Evolutionary conservation across 2,113 vertebrate genomes (phyloP).

Genomic region (Dromaius novaehollandiae): DNA sequence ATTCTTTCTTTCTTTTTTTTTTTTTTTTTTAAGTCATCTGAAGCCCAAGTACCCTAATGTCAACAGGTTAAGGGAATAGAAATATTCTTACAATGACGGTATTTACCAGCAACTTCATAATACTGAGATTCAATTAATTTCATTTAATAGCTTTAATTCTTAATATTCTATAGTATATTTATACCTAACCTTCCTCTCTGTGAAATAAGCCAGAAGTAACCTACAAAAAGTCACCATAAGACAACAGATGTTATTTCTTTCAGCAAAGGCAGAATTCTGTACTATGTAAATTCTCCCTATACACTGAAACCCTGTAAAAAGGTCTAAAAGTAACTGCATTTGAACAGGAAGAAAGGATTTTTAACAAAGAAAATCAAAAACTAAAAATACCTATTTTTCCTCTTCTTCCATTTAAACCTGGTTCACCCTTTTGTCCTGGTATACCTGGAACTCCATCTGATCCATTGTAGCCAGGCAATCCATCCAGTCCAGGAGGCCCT

Average conservation of each 20-base stretch:
- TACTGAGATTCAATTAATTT: neutral
- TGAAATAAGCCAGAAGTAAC: neutral
- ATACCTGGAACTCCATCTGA: slow-evolving; percentile 86
- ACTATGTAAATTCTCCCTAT: neutral
- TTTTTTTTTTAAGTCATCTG: neutral
- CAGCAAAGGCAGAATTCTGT: neutral
- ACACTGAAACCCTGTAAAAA: neutral
- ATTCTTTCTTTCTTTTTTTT: neutral
- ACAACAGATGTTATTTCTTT: neutral
- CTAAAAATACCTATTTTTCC: slow-evolving; percentile 74
- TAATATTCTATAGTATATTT: neutral
- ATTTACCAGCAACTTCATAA: neutral
- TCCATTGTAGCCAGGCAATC: slow-evolving; percentile 87
- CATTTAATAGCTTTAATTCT: neutral
- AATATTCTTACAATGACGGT: neutral
- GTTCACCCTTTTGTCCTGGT: slow-evolving; percentile 89
- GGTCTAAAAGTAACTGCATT: neutral
- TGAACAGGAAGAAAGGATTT: neutral
- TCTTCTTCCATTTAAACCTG: slow-evolving; percentile 85
- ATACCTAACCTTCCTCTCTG: neutral
- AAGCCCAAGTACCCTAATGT: neutral
- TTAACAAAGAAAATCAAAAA: neutral
- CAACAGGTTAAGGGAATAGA: neutral
- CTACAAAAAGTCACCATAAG: neutral
- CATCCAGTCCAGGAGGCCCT: slow-evolving; percentile 86